Percentiles rank a stretch among this genome's conserved stretches.
These are phyloP conservation scores for Cryptophagus acutangulus DNA, from an alignment of 2,888 invertebrate species.

Conservation along the genomic window DNA sequence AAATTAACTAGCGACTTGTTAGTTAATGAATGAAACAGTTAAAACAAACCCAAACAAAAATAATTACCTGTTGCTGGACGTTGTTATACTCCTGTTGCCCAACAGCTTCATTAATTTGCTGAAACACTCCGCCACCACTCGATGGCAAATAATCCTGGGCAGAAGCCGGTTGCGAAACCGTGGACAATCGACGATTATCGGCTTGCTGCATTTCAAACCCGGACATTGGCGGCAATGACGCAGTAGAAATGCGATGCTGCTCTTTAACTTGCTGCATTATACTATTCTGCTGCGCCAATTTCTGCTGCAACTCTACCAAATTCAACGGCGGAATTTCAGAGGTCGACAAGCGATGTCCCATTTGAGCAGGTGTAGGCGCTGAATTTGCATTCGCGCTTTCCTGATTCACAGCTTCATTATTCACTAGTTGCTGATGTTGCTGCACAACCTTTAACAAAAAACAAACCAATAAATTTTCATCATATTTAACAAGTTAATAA, in stretches of 20 bases:
- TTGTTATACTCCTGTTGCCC: conserved; percentile 27
- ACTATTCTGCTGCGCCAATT: conserved; percentile 41
- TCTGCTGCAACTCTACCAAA: conserved; percentile 42
- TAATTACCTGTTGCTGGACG: conserved; percentile 14
- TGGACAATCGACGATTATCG: conserved; percentile 38
- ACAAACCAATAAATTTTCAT: not conserved
- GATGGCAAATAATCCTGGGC: conserved; percentile 35
- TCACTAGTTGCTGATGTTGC: conserved; percentile 8
- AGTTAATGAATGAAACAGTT: too few species aligned
- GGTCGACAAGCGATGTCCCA: conserved; percentile 31
- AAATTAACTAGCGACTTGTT: too few species aligned
- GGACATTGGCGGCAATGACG: conserved; percentile 39
- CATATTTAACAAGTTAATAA: not conserved
- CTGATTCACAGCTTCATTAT: conserved; percentile 18
- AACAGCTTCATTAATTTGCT: conserved; percentile 27
- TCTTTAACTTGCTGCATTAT: conserved; percentile 22
- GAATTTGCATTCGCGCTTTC: too few species aligned
- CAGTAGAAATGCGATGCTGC: conserved; percentile 35
- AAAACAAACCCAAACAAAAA: too few species aligned
- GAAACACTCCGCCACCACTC: conserved; percentile 23
- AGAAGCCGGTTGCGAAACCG: conserved; percentile 39
- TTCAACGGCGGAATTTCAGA: conserved; percentile 38
- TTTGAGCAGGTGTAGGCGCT: conserved; percentile 14
- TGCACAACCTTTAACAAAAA: too few species aligned
- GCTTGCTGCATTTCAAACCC: conserved; percentile 32